These are phyloP conservation scores for Scaptomyza pallida DNA, from an alignment of 1,140 invertebrate genomes.

Conservation along the genomic window DNA sequence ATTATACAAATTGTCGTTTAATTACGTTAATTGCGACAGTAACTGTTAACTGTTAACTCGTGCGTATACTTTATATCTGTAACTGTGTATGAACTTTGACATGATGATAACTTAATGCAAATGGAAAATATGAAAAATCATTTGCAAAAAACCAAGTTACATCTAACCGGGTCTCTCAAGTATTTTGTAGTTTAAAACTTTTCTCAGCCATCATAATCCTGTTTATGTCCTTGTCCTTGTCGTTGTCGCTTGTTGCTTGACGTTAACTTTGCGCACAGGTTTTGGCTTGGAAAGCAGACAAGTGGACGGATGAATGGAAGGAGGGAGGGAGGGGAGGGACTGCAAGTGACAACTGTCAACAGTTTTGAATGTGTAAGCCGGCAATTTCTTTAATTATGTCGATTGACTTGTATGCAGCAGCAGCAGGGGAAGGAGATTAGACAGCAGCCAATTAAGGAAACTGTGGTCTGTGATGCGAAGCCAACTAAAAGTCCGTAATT, in stretches of 20 bases:
- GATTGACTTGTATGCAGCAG: slow-evolving; percentile 4
- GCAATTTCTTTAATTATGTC: slow-evolving; percentile 33
- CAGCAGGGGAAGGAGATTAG: neutral
- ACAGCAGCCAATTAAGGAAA: slow-evolving; percentile 3
- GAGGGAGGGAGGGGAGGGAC: no score
- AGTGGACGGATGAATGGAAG: no score
- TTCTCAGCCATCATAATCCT: slow-evolving; percentile 26
- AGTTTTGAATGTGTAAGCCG: neutral
- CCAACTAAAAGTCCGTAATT: slow-evolving; percentile 19
- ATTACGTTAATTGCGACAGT: slow-evolving; percentile 32
- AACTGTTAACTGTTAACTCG: neutral
- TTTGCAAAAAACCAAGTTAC: neutral
- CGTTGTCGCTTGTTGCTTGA: neutral
- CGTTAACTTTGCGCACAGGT: neutral
- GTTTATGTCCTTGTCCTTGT: neutral
- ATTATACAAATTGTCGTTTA: slow-evolving; percentile 32
- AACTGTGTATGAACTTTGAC: neutral
- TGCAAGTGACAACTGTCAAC: slow-evolving; percentile 18
- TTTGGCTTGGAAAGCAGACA: neutral
- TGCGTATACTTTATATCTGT: no score
- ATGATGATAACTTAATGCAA: neutral
- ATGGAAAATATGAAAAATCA: neutral
- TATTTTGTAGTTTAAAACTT: slow-evolving; percentile 15
- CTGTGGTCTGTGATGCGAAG: slow-evolving; percentile 1
- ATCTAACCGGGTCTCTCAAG: slow-evolving; percentile 11